Conservation (phyloP, 2,888 invertebrate genomes). For the Euplexia lucipara region DNA sequence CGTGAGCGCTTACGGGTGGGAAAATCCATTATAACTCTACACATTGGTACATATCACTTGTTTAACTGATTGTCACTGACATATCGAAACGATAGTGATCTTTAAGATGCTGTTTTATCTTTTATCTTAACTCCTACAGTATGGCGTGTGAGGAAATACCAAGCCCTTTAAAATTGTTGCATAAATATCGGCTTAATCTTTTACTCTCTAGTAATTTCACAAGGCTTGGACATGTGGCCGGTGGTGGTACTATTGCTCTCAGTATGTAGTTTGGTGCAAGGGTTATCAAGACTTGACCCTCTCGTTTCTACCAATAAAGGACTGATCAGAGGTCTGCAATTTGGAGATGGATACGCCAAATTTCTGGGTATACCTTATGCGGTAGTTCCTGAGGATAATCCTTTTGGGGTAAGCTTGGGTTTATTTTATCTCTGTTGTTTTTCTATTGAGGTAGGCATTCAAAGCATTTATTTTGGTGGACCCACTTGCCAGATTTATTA, state of each 20-base stretch:
- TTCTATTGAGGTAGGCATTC: no score
- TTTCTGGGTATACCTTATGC: constrained; percentile 53
- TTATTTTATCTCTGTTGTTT: background rate
- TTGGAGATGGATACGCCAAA: constrained; percentile 43
- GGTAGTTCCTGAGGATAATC: constrained; percentile 37
- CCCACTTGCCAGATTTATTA: no score
- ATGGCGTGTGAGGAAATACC: background rate
- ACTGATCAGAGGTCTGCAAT: constrained; percentile 17
- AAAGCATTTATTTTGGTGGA: no score
- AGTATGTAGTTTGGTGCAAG: constrained; percentile 16
- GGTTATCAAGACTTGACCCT: constrained; percentile 25
- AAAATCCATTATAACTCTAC: no score
- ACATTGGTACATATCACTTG: background rate
- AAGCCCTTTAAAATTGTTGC: constrained; percentile 1
- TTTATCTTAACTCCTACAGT: constrained; percentile 22
- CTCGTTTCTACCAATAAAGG: constrained; percentile 30
- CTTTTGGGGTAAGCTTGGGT: constrained; percentile 43
- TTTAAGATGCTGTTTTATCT: constrained; percentile 15
- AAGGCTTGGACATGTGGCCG: constrained; percentile 10
- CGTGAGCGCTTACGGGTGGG: no score
- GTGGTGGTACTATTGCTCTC: constrained; percentile 9
- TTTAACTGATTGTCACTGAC: constrained; percentile 1
- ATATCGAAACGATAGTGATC: background rate
- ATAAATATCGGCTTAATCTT: background rate
- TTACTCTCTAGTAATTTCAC: background rate